Base-by-base conservation (phyloP, 2,797 vertebrate genomes). In the Orientallactaga sibirica region DNA sequence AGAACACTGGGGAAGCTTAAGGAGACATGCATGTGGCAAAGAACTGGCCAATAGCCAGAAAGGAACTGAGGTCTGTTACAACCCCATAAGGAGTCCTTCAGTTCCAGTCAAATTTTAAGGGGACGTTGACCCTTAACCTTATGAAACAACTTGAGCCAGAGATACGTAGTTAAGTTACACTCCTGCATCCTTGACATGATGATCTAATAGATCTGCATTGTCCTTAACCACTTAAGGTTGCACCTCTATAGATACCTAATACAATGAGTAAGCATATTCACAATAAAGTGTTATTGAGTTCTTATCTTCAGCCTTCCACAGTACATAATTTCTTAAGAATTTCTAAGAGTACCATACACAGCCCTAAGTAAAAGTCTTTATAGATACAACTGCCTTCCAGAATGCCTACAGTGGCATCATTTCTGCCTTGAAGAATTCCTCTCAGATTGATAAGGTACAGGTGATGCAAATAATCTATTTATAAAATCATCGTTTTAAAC, bases 281-380 rank as follows among this genome's bases (percentile, higher is more conserved):
- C 33, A 75, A 37, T 66, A 15, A 88, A 58, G n/a, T 79, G 10
- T 29, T 52, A 66, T 48, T 64, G 14, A 48, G 48, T 48, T 48
- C 41, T 12, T 81, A 4, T 25, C 43, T 74, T 41, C 74, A 83
- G 1, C 8, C 77, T 91, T 93, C n/a, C 48, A 83, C 33, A 81
- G 85, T 62, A 77, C 18, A 91, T 55, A 43, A 74, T 78, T 85
- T 86, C 52, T 89, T 68, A 93, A 92, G 25, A 37, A 37, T 43
- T 82, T 82, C 43, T 77, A 61, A 88, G 64, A 58, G 61, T 29
- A 24, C 12, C 58, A n/a, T 64, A 5, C 27, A 48, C 43, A 75
- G 37, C 20, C 52, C 27, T 25, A 71, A 77, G 18, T 52, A 85
- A 58, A 71, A 55, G 15, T 55, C 19, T 33, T 25, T 37, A 33